phyloP scores from a whole-genome alignment of 2,888 invertebrate genomes.

The Amiota communis region DNA sequence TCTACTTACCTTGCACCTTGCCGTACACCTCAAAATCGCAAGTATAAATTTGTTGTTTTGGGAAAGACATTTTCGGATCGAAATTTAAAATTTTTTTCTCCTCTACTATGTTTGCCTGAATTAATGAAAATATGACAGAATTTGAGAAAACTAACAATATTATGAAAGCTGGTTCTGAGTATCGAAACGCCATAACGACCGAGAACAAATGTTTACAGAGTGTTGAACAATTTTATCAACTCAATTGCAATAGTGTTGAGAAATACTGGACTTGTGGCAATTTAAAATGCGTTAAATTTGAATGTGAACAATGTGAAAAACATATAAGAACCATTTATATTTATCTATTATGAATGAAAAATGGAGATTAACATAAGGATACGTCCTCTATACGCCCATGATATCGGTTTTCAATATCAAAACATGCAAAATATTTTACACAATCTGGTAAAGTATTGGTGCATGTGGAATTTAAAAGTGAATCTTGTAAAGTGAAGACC shows the following conservation, averaged over 20 bases:
- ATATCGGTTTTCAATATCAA: no score
- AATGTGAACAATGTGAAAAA: no score
- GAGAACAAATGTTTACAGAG: constrained; percentile 20
- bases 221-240: background rate
- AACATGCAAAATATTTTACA: no score
- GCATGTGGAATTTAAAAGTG: no score
- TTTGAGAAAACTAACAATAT: constrained; percentile 20
- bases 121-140: constrained; percentile 24
- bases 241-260: no score
- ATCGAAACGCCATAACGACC: constrained; percentile 53
- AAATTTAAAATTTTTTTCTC: background rate
- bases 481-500: no score
- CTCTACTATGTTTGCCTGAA: background rate
- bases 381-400: no score
- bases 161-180: constrained; percentile 45
- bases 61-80: constrained; percentile 34
- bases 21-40: constrained; percentile 67
- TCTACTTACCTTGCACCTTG: constrained; percentile 67
- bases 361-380: background rate
- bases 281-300: no score
- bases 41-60: constrained; percentile 42
- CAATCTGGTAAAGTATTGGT: no score
- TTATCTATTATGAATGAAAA: background rate
- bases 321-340: background rate
- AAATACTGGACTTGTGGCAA: no score